Evolutionary conservation across 2,888 invertebrate genomes (phyloP).

Genomic region (Empis stercorea): DNA sequence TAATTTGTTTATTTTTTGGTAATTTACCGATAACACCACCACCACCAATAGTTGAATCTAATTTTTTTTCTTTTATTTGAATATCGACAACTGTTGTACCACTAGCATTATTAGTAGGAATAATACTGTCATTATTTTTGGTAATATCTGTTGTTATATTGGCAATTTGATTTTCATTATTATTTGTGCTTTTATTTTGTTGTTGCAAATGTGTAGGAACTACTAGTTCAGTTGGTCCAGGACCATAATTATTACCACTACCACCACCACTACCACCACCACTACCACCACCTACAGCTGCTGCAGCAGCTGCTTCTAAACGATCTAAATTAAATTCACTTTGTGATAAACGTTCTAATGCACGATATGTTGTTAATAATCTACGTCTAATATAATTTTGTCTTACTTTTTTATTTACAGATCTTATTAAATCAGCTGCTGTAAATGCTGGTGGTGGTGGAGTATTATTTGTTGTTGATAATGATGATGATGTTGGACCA

Average conservation of each 20-base stretch:
- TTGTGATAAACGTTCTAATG: conserved; percentile 66
- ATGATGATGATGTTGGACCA: no score
- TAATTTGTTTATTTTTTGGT: conserved; percentile 6
- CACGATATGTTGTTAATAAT: conserved; percentile 65
- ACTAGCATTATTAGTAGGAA: conserved; percentile 24
- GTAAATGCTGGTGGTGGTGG: conserved; percentile 40
- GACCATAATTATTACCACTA: conserved; percentile 3
- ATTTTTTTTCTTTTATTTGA: neutral
- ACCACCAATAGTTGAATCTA: no score
- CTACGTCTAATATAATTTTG: conserved; percentile 70
- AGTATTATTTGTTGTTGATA: conserved; percentile 23
- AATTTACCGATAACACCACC: neutral
- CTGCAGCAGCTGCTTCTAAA: conserved; percentile 48
- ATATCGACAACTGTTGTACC: conserved; percentile 17
- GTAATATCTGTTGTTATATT: neutral
- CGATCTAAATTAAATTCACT: conserved; percentile 74
- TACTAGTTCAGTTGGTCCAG: conserved; percentile 16
- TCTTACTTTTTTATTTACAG: conserved; percentile 70
- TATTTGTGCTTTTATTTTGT: neutral
- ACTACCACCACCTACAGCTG: conserved; percentile 26
- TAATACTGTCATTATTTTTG: no score
- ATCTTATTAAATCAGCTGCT: conserved; percentile 53
- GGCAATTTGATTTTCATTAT: neutral
- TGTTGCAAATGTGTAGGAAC: conserved; percentile 12
- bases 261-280: neutral